A percentile compares a stretch with the other conserved stretches of the same genome.
Conservation (phyloP, 2,797 vertebrate genomes). For the Neoniphon sammara region DNA sequence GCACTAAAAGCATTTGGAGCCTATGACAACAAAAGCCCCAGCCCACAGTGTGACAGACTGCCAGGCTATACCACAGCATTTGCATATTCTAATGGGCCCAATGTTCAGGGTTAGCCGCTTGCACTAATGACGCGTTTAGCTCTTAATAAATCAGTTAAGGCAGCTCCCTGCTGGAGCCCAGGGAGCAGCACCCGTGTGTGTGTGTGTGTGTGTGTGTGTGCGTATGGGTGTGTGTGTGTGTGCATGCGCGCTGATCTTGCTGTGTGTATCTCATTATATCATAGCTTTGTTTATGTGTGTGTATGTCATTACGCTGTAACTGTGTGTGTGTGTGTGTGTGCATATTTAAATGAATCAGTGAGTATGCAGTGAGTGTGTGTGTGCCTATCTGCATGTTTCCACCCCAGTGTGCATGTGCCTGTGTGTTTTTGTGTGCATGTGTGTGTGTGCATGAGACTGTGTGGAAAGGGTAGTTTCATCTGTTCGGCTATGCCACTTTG, state of each 20-base stretch:
- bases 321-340: slow-evolving; percentile 51
- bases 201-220: slow-evolving; percentile 15
- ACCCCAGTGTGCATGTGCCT: slow-evolving; percentile 6
- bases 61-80: slow-evolving; percentile 65
- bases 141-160: slow-evolving; percentile 84
- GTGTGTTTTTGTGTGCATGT: slow-evolving; percentile 9
- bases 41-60: slow-evolving; percentile 55
- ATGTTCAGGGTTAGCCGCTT: slow-evolving; percentile 83
- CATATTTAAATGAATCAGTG: slow-evolving; percentile 41
- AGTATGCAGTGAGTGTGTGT: slow-evolving; percentile 40
- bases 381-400: slow-evolving; percentile 31
- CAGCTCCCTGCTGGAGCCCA: slow-evolving; percentile 73
- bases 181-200: slow-evolving; percentile 45
- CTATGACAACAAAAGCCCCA: slow-evolving; percentile 67
- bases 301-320: slow-evolving; percentile 45
- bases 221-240: too few species aligned
- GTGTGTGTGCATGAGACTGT: background rate
- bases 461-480: background rate
- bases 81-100: slow-evolving; percentile 83
- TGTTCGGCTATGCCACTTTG: slow-evolving; percentile 52
- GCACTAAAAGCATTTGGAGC: slow-evolving; percentile 65
- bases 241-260: slow-evolving; percentile 9
- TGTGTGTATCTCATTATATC: slow-evolving; percentile 38
- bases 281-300: slow-evolving; percentile 42
- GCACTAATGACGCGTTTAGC: slow-evolving; percentile 85